Evolutionary conservation across 1,140 invertebrate genomes (phyloP), one percentile per base, ranked within the genome.

Genomic region (Euwallacea similis): DNA sequence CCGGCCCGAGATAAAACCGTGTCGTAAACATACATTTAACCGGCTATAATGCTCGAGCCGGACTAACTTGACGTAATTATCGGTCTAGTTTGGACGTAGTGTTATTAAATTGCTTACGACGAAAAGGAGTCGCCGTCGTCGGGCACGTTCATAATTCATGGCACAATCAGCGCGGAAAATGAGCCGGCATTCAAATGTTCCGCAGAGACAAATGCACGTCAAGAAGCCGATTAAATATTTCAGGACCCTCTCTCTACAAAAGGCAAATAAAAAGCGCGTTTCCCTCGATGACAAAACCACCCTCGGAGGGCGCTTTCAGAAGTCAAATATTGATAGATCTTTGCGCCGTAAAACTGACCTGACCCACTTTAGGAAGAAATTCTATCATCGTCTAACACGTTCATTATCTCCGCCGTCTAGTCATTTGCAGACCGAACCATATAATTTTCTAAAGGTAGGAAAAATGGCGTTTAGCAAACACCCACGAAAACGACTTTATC

Each of bases 21-120:
- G 43, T 50, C 59, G 68, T 70, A 70, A 70, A 70, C 68, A 70
- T 61, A 70, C 68, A 70, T 70, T 70, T 70, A 70, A 64, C 62
- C 56, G 47, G 21, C 60, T 63, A 70, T 70, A 70, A 70, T 70
- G 68, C 68, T 43, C 42, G 42, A 33, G 42, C 68, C 58, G 33
- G 33, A 43, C 68, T 70, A 55, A 46, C 68, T 63, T 63, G 68
- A 70, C 68, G 68, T 70, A 70, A 70, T 70, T 70, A 64, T 61
- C 33, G 33, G 43, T 64, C 53, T 56, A 58, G 41, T 44, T 70
- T 43, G 55, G 47, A 13, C 59, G 59, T 46, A n/a, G 42, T 63
- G 43, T 16, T 13, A 13, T 46, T 63, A 43, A 42, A 42, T 61
- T 61, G 16, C 10, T 21, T 15, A 61, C 43, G 21, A 61, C 41